phyloP scores from a whole-genome alignment of 2,113 vertebrate species.

The Ictidomys tridecemlineatus region DNA sequence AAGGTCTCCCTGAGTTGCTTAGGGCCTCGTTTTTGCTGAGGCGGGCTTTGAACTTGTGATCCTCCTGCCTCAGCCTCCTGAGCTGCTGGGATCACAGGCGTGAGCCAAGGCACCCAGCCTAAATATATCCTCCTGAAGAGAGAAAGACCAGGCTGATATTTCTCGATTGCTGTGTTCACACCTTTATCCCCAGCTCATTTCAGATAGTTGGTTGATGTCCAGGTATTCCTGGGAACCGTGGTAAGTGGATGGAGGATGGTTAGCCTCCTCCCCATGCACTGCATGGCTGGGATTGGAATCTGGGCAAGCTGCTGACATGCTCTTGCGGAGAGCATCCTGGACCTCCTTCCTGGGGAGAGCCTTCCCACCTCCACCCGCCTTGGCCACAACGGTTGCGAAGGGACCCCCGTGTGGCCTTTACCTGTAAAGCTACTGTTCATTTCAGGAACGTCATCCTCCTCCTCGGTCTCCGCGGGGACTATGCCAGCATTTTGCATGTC shows the following conservation, averaged over 20 bases:
- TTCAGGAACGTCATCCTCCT: slow-evolving; percentile 97
- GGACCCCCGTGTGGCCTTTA: slow-evolving; percentile 78
- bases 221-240: neutral
- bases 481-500: slow-evolving; percentile 99
- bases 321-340: neutral
- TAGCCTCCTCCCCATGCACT: neutral
- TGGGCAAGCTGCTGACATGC: neutral
- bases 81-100: too few species aligned
- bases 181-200: neutral
- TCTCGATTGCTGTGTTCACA: neutral
- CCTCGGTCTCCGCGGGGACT: slow-evolving; percentile 95
- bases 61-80: too few species aligned
- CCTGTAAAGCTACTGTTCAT: slow-evolving; percentile 99
- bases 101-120: too few species aligned
- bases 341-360: neutral
- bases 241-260: neutral
- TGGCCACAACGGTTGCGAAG: rapidly evolving
- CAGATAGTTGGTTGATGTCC: neutral
- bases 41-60: too few species aligned
- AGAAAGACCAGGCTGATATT: neutral
- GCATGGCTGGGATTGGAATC: neutral
- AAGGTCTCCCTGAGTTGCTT: too few species aligned
- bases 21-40: too few species aligned
- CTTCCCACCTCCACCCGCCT: neutral
- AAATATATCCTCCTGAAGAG: neutral